phyloP scores from a whole-genome alignment of 2,113 vertebrate species.

The Chelonoidis abingdonii region DNA sequence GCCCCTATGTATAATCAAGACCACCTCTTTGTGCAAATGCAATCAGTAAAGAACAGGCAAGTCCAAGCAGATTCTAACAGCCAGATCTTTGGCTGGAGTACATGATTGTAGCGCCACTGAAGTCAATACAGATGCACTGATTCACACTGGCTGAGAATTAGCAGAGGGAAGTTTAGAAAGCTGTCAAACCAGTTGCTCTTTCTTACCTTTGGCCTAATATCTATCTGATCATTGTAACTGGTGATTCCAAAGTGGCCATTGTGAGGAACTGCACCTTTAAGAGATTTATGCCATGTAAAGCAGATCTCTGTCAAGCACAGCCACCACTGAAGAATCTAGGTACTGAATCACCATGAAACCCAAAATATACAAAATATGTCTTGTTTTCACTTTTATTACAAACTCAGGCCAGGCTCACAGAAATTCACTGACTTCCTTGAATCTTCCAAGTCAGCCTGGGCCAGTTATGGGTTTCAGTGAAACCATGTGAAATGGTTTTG shows the following conservation, averaged over 20 bases:
- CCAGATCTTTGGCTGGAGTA: conserved; percentile 1
- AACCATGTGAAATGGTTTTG: not conserved
- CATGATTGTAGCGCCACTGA: not conserved
- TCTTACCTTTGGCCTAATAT: not conserved
- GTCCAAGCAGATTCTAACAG: conserved; percentile 41
- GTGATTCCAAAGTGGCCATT: not conserved
- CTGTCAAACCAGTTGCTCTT: not conserved
- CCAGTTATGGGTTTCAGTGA: not conserved
- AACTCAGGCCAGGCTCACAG: not conserved
- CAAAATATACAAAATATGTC: not conserved
- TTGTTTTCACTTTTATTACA: not conserved
- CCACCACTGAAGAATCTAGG: not conserved
- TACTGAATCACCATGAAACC: not conserved
- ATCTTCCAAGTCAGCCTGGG: not conserved
- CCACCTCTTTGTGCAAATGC: conserved; percentile 24
- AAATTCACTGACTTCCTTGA: not conserved
- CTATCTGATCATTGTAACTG: not conserved
- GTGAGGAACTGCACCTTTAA: not conserved
- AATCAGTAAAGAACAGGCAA: conserved; percentile 39
- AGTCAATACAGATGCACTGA: not conserved
- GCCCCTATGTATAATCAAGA: not conserved
- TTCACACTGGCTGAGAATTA: not conserved
- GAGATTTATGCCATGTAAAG: not conserved
- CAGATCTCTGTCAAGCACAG: not conserved
- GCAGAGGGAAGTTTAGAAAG: not conserved